These are phyloP conservation scores for Pogona vitticeps DNA, from an alignment of 2,113 vertebrate genomes.

Conservation along the genomic window DNA sequence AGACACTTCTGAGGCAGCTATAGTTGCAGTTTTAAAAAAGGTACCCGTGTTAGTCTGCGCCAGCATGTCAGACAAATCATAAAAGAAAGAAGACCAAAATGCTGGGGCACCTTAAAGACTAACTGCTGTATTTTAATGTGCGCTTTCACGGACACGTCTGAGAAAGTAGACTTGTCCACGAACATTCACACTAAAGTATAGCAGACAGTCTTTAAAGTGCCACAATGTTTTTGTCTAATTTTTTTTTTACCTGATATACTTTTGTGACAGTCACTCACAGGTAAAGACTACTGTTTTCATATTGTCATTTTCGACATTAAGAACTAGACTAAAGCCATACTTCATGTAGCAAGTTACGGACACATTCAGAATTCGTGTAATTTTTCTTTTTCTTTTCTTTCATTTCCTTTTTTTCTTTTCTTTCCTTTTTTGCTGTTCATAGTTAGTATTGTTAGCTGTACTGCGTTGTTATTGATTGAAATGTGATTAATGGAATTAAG, in stretches of 20 bases:
- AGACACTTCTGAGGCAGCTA: constrained; percentile 31
- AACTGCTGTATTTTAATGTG: too few relatives aligned
- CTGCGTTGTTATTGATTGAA: constrained; percentile 62
- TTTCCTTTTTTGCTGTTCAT: constrained; percentile 55
- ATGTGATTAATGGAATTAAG: constrained; percentile 71
- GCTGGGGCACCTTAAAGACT: too few relatives aligned
- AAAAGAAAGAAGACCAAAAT: too few relatives aligned
- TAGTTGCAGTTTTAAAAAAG: too few relatives aligned
- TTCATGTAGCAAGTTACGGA: constrained; percentile 48
- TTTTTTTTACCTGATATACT: not conserved
- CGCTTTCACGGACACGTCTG: too few relatives aligned
- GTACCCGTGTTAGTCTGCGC: too few relatives aligned
- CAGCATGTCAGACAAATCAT: too few relatives aligned
- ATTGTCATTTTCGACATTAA: constrained; percentile 57
- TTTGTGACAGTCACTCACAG: constrained; percentile 34
- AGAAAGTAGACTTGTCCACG: too few relatives aligned
- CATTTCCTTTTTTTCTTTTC: constrained; percentile 57
- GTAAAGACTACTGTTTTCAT: constrained; percentile 26
- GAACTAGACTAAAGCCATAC: constrained; percentile 61
- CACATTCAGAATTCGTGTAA: constrained; percentile 39
- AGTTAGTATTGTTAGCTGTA: constrained; percentile 38
- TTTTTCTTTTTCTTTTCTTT: too few relatives aligned
- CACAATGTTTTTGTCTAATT: too few relatives aligned
- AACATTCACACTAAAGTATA: not conserved
- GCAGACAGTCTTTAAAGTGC: not conserved